These are phyloP conservation scores for Rhopalosiphum padi DNA, from an alignment of 1,140 invertebrate genomes.

Conservation along the genomic window DNA sequence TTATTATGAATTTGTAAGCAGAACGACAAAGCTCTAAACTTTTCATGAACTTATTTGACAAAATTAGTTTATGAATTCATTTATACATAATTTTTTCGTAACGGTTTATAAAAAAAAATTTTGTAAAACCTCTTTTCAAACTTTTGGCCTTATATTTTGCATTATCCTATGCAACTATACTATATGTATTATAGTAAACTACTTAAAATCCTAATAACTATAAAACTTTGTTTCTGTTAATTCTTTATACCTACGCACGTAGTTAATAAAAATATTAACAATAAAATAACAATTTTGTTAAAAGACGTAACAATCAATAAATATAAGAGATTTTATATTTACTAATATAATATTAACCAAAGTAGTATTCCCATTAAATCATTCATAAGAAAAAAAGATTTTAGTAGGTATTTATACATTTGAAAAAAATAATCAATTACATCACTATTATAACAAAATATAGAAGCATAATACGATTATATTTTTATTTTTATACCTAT, in stretches of 20 bases:
- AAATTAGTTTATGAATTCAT: slow-evolving; percentile 13
- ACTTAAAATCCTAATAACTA: neutral
- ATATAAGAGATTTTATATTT: neutral
- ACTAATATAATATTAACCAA: neutral
- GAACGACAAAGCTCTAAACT: neutral
- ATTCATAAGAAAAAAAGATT: neutral
- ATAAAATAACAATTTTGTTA: neutral
- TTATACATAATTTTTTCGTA: neutral
- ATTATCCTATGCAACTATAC: neutral
- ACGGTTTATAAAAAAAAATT: neutral
- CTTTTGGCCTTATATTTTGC: neutral
- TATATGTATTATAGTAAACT: neutral
- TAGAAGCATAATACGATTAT: neutral
- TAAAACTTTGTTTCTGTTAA: neutral
- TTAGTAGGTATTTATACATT: neutral
- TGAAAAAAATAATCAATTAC: neutral
- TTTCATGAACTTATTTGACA: neutral
- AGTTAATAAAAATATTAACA: neutral
- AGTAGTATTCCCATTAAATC: neutral
- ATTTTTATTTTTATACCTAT: neutral
- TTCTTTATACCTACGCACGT: neutral
- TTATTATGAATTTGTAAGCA: slow-evolving; percentile 8
- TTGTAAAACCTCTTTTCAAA: neutral
- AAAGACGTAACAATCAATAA: neutral
- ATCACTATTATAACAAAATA: neutral